Evolutionary conservation across 2,888 invertebrate species (phyloP).

Genomic region (Amphiduros pacificus): DNA sequence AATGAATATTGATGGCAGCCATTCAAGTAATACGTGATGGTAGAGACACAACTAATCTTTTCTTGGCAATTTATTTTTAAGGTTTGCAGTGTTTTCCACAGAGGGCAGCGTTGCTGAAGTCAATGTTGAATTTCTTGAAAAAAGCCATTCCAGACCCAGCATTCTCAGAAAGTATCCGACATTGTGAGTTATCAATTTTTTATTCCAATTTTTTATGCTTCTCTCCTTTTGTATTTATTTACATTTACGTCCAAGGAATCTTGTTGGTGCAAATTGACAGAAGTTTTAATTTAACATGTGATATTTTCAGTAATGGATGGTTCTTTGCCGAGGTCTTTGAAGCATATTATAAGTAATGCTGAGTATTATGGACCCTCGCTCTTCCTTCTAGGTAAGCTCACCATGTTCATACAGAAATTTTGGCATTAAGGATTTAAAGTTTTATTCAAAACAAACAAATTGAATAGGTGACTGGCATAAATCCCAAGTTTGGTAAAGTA

Average conservation of each 20-base stretch:
- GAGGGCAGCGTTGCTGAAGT: conserved; percentile 80
- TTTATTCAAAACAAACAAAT: too few species aligned
- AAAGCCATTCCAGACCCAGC: conserved; percentile 76
- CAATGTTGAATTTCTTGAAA: conserved; percentile 85
- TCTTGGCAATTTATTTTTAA: conserved; percentile 15
- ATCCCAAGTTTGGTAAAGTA: too few species aligned
- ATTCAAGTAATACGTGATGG: too few species aligned
- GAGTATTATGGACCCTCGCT: conserved; percentile 87
- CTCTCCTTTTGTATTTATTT: too few species aligned
- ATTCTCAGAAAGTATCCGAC: conserved; percentile 78
- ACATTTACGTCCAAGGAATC: too few species aligned
- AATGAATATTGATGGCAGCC: too few species aligned
- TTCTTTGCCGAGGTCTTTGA: conserved; percentile 75
- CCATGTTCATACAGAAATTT: too few species aligned
- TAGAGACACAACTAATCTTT: too few species aligned
- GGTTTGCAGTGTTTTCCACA: conserved; percentile 72
- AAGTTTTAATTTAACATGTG: too few species aligned
- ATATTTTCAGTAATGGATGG: conserved; percentile 75
- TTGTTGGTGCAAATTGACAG: too few species aligned
- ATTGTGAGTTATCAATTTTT: conserved; percentile 58
- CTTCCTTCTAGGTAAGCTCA: conserved; percentile 75
- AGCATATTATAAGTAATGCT: conserved; percentile 81
- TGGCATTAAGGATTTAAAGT: too few species aligned
- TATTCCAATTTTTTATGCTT: neutral
- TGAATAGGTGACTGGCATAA: too few species aligned